Conservation (phyloP, 2,888 invertebrate genomes). For the Agonopterix heracliana region DNA sequence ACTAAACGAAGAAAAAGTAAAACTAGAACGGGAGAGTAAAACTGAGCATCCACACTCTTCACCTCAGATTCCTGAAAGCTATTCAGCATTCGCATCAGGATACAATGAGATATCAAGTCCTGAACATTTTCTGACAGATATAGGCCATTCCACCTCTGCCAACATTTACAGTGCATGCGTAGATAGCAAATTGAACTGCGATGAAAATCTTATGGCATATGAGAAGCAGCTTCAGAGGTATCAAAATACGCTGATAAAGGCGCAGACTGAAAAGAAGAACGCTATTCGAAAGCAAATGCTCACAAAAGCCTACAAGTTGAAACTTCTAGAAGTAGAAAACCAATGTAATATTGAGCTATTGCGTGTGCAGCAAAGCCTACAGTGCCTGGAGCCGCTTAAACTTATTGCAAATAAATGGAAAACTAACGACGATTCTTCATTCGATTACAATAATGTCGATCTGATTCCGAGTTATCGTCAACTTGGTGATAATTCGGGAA, state of each 20-base stretch:
- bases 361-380: constrained; percentile 63
- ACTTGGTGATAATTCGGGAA: constrained; percentile 33
- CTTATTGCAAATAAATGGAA: constrained; percentile 63
- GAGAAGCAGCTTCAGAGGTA: constrained; percentile 65
- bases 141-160: constrained; percentile 14
- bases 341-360: constrained; percentile 66
- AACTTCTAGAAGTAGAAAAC: constrained; percentile 65
- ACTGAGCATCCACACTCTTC: constrained; percentile 7
- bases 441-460: constrained; percentile 49
- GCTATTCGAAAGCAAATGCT: constrained; percentile 66
- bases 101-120: constrained; percentile 15
- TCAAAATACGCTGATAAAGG: constrained; percentile 61
- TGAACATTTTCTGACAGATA: background rate
- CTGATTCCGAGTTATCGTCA: constrained; percentile 55
- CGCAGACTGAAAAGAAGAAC: constrained; percentile 65
- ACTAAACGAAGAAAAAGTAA: constrained; percentile 54
- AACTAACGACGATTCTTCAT: constrained; percentile 20
- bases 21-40: constrained; percentile 41
- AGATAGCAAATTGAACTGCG: constrained; percentile 49
- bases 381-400: constrained; percentile 61
- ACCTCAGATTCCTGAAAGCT: constrained; percentile 10
- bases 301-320: constrained; percentile 60
- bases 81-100: constrained; percentile 7
- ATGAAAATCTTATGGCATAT: constrained; percentile 59
- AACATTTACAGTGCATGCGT: constrained; percentile 37